Percentiles rank a stretch among this genome's conserved stretches.
These are phyloP conservation scores for Hirtodrosophila cameraria DNA, from an alignment of 2,888 invertebrate genomes.

Conservation along the genomic window DNA sequence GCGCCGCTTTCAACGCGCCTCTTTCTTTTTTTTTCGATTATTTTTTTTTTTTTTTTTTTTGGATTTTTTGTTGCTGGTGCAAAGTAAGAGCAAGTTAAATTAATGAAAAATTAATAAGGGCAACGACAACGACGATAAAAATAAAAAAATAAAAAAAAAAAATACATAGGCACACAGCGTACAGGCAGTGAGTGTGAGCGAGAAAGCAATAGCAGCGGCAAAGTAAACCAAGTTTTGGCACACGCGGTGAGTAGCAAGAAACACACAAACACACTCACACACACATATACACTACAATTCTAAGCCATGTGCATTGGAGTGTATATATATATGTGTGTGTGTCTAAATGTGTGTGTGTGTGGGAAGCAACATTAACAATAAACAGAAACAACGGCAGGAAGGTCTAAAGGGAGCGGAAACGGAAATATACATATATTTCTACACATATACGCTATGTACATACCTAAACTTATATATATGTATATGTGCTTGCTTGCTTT, in stretches of 20 bases:
- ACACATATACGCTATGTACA: neutral
- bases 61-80: conserved; percentile 34
- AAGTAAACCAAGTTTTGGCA: conserved; percentile 42
- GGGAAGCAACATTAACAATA: conserved; percentile 63
- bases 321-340: neutral
- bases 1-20: conserved; percentile 33
- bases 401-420: conserved; percentile 10
- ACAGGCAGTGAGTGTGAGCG: neutral
- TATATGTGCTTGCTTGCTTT: conserved; percentile 23
- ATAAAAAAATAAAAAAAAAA: conserved; percentile 4
- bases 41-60: conserved; percentile 28
- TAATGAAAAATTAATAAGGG: conserved; percentile 70
- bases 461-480: conserved; percentile 5
- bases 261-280: conserved; percentile 13
- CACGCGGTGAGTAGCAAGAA: conserved; percentile 58
- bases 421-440: conserved; percentile 5
- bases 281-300: conserved; percentile 4
- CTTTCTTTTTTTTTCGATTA: conserved; percentile 30
- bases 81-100: conserved; percentile 47
- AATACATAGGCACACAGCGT: conserved; percentile 4
- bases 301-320: conserved; percentile 18
- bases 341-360: conserved; percentile 18
- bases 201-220: conserved; percentile 34
- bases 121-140: conserved; percentile 34
- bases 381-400: conserved; percentile 58